These are phyloP conservation scores for Bubalus kerabau DNA, from an alignment of 2,113 vertebrate species.

Conservation along the genomic window DNA sequence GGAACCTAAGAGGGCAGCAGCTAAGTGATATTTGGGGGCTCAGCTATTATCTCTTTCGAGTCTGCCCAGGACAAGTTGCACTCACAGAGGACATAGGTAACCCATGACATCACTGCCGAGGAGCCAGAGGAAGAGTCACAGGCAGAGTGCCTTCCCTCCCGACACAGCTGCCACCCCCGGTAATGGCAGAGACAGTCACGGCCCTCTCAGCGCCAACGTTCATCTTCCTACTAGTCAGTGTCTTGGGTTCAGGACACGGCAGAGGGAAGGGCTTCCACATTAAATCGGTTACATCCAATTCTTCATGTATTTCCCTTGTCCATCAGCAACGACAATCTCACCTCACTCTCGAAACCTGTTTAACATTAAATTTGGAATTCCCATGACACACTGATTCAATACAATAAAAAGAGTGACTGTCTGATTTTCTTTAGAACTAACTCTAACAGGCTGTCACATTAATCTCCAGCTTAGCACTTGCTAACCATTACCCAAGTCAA, in stretches of 20 bases:
- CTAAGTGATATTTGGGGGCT: neutral
- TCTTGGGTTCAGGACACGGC: neutral
- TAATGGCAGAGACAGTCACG: neutral
- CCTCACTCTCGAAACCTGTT: neutral
- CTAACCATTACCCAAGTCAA: neutral
- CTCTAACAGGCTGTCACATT: neutral
- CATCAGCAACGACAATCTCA: neutral
- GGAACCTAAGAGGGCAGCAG: neutral
- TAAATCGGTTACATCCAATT: neutral
- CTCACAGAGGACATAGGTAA: neutral
- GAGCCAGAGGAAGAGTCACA: neutral
- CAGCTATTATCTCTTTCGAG: neutral
- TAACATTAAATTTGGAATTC: neutral
- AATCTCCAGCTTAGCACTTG: neutral
- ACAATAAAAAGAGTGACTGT: neutral
- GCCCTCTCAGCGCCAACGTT: rapidly evolving
- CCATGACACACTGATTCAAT: neutral
- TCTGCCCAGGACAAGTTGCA: neutral
- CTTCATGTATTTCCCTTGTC: neutral
- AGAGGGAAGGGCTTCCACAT: neutral
- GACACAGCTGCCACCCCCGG: rapidly evolving
- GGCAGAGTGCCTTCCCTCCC: neutral
- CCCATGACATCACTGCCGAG: neutral
- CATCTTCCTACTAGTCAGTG: neutral
- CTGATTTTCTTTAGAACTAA: neutral